A percentile compares a stretch with the other conserved stretches of the same genome.
phyloP scores from a whole-genome alignment of 2,888 invertebrate genomes.

The Drosophila paranaensis region DNA sequence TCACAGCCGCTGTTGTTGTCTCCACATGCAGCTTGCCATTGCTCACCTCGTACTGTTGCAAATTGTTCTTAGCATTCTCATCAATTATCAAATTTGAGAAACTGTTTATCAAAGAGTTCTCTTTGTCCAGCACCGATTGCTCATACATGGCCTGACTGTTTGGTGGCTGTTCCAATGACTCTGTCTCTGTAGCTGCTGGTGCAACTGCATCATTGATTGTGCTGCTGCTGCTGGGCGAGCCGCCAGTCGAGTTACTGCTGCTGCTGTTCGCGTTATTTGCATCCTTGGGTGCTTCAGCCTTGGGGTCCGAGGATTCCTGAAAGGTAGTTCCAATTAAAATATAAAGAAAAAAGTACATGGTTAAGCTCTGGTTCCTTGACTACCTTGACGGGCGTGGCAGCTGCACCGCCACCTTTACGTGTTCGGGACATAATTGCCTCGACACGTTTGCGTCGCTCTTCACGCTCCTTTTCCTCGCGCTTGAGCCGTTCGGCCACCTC shows the following conservation, averaged over 20 bases:
- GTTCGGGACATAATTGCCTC: slow-evolving; percentile 97
- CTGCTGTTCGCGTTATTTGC: slow-evolving; percentile 56
- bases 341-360: background rate
- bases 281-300: slow-evolving; percentile 51
- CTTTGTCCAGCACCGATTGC: slow-evolving; percentile 84
- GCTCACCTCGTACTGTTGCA: slow-evolving; percentile 82
- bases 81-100: slow-evolving; percentile 84
- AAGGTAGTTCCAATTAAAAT: background rate
- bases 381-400: slow-evolving; percentile 83
- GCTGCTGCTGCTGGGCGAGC: slow-evolving; percentile 66
- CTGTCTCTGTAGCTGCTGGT: slow-evolving; percentile 43
- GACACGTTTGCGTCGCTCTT: slow-evolving; percentile 94
- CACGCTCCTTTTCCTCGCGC: slow-evolving; percentile 95
- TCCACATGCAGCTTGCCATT: slow-evolving; percentile 82
- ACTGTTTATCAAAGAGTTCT: slow-evolving; percentile 83
- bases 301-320: slow-evolving; percentile 72
- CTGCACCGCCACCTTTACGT: slow-evolving; percentile 84
- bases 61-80: slow-evolving; percentile 82
- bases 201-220: slow-evolving; percentile 39
- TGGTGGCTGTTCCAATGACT: slow-evolving; percentile 57
- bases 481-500: slow-evolving; percentile 93
- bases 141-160: slow-evolving; percentile 84
- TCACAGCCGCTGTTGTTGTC: slow-evolving; percentile 16
- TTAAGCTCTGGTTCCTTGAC: background rate
- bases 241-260: slow-evolving; percentile 55